Base-by-base conservation (phyloP, 2,797 vertebrate species). In the Phrynocephalus guinanensis region DNA sequence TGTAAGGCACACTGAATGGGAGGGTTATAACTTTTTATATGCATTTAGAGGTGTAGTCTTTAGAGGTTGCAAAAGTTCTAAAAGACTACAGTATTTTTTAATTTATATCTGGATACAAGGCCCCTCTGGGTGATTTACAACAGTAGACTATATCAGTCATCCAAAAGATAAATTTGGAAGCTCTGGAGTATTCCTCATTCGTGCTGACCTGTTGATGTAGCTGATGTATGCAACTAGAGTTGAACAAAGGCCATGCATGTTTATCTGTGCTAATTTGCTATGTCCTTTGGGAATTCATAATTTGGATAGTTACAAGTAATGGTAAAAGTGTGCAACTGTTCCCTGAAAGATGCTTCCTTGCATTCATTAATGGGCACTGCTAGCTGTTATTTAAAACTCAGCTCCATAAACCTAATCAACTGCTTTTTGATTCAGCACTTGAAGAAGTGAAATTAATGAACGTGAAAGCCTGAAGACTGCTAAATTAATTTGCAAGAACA, bases 401-500 rank as follows among this genome's bases (percentile, higher is more conserved):
- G 26, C 44, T n/a, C 52, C 52, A 56, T 56, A 15, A 77, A 52
- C 2, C 60, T 2, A 1, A 68, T 48, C 67, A n/a, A 50, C 67
- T 78, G 24, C 28, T 52, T 85, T 33, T 79, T 71, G 13, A 30
- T 72, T 16, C 30, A 86, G 68, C 67, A 60, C 71, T 22, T 56
- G 60, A n/a, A 44, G 16, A 79, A 60, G 50, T 44, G 16, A 24
- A 80, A 72, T 63, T 20, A 33, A 72, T 80, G 52, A 50, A 85
- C 44, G 63, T 48, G 60, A 10, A 72, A 70, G 33, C 67, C 56
- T 72, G 5, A 15, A 80, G 50, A 81, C 52, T 86, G 26, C 33
- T 48, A 73, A 81, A 81, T 33, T 52, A 81, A 81, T 86, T 63
- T 80, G 52, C 68, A 86, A 73, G 33, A 86, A 72, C 26, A 80